These are phyloP conservation scores for Pseudococcus viburni DNA, from an alignment of 2,888 invertebrate species.

Conservation along the genomic window DNA sequence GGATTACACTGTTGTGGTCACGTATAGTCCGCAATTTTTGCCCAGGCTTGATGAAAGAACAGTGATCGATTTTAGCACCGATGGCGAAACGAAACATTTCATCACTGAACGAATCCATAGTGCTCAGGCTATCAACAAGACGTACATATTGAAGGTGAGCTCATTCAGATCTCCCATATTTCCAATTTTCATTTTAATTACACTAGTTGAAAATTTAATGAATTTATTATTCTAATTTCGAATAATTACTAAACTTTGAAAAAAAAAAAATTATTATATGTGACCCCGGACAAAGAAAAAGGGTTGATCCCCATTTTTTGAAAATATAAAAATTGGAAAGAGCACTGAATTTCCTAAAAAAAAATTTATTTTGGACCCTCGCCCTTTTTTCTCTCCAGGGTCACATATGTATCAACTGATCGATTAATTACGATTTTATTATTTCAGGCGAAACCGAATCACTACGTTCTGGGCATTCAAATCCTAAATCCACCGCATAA, in stretches of 20 bases:
- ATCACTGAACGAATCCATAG: constrained; percentile 79
- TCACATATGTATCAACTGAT: neutral
- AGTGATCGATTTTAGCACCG: constrained; percentile 56
- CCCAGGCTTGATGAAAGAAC: constrained; percentile 73
- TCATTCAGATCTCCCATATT: neutral
- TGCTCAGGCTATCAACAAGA: constrained; percentile 73
- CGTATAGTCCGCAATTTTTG: constrained; percentile 82
- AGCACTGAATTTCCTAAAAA: too few species aligned
- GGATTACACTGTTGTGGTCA: constrained; percentile 78
- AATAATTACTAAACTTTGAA: too few species aligned
- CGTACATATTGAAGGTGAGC: constrained; percentile 70
- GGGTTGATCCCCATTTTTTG: too few species aligned
- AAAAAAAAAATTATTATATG: too few species aligned
- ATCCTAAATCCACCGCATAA: constrained; percentile 92
- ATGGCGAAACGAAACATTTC: constrained; percentile 83
- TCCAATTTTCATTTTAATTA: too few species aligned
- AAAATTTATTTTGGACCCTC: too few species aligned
- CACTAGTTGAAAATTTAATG: too few species aligned
- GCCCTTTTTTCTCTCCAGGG: too few species aligned
- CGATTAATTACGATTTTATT: neutral
- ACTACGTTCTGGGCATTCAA: constrained; percentile 86
- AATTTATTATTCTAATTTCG: too few species aligned
- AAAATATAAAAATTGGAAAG: too few species aligned
- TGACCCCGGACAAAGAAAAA: too few species aligned
- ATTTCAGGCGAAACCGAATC: constrained; percentile 81